phyloP scores from a whole-genome alignment of 2,888 invertebrate genomes.

The Ophonus ardosiacus region DNA sequence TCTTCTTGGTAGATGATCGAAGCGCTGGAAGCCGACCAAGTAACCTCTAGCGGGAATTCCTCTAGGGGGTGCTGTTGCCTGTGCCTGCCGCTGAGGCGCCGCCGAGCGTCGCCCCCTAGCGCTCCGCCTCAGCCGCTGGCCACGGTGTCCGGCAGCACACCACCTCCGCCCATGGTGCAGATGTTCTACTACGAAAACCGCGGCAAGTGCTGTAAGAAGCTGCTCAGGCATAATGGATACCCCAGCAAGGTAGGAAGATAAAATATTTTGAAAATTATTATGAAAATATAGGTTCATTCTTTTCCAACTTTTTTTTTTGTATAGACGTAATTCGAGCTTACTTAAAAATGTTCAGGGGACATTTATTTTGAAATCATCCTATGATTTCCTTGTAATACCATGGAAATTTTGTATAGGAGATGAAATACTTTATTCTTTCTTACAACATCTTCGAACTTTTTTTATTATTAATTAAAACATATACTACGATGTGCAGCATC shows the following conservation, averaged over 20 bases:
- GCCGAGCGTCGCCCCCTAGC: slow-evolving; percentile 70
- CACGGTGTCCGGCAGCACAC: slow-evolving; percentile 67
- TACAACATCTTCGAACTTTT: too few relatives aligned
- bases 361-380: too few relatives aligned
- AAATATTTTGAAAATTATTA: too few relatives aligned
- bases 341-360: too few relatives aligned
- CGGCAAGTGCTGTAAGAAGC: slow-evolving; percentile 89
- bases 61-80: slow-evolving; percentile 73
- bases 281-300: too few relatives aligned
- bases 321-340: too few relatives aligned
- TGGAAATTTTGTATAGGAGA: too few relatives aligned
- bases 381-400: too few relatives aligned
- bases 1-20: slow-evolving; percentile 43
- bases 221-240: slow-evolving; percentile 88
- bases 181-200: slow-evolving; percentile 87
- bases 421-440: too few relatives aligned
- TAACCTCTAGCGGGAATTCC: slow-evolving; percentile 63
- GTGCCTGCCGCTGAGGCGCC: slow-evolving; percentile 77
- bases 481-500: too few relatives aligned
- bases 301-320: too few relatives aligned
- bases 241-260: slow-evolving; percentile 84
- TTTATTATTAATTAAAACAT: too few relatives aligned
- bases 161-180: slow-evolving; percentile 78
- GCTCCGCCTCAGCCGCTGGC: slow-evolving; percentile 65
- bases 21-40: slow-evolving; percentile 58